Evolutionary conservation across 2,113 vertebrate species (phyloP).

Genomic region (Empidonax alnorum): DNA sequence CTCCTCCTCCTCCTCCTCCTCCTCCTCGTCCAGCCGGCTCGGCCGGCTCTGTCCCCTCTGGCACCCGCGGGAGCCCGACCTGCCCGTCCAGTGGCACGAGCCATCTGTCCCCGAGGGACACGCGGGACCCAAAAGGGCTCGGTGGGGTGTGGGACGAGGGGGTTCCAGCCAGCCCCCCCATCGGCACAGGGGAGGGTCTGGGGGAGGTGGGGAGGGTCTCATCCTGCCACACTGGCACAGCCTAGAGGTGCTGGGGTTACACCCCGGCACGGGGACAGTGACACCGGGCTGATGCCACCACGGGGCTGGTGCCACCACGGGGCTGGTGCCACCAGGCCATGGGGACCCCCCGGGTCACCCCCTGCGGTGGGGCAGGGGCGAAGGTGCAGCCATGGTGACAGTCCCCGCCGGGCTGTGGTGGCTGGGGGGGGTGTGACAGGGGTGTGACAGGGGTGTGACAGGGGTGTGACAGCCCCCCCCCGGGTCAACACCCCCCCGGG

Average conservation of each 20-base stretch:
- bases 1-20: neutral
- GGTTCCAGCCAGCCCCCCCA: accelerated
- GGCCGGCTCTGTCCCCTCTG: neutral
- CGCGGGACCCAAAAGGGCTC: accelerated
- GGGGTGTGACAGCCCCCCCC: neutral
- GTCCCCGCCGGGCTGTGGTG: neutral
- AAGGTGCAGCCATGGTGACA: neutral
- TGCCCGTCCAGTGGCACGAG: neutral
- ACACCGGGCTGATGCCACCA: neutral
- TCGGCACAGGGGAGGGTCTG: accelerated
- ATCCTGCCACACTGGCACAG: neutral
- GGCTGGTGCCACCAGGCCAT: accelerated
- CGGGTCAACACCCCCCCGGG: neutral
- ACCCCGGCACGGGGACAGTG: accelerated
- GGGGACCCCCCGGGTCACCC: neutral
- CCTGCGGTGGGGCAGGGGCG: neutral
- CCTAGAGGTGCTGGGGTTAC: neutral
- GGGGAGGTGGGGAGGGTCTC: too few relatives aligned
- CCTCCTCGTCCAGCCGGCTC: neutral
- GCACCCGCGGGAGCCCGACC: neutral
- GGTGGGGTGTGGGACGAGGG: accelerated
- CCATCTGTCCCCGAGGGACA: neutral
- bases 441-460: neutral
- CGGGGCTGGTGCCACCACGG: neutral
- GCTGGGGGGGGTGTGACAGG: neutral